phyloP scores from a whole-genome alignment of 2,113 vertebrate genomes.

The Centropristis striata region DNA sequence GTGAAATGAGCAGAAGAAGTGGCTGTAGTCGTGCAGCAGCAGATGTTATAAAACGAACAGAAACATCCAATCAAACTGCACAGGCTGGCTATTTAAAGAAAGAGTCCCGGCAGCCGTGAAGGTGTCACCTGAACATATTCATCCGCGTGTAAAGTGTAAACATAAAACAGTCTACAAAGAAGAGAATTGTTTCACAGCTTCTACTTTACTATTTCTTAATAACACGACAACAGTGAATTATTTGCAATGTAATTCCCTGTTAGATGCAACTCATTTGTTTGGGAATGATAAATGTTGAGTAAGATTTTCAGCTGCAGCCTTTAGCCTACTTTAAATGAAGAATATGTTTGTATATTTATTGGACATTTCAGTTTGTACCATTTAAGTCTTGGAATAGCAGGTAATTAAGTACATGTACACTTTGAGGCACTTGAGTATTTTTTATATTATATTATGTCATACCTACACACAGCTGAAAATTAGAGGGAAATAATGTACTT shows the following conservation, averaged over 20 bases:
- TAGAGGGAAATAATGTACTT: neutral
- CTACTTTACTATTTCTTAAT: neutral
- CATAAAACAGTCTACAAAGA: constrained; percentile 56
- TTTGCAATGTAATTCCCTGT: no score
- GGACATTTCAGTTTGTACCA: neutral
- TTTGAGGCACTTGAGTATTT: neutral
- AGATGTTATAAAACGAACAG: constrained; percentile 40
- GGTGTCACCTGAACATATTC: constrained; percentile 86
- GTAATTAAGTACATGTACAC: no score
- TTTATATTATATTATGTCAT: neutral
- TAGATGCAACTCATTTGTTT: neutral
- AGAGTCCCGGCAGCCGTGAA: constrained; percentile 78
- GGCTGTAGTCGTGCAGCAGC: neutral
- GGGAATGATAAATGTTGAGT: neutral
- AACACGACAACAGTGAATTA: fast-evolving
- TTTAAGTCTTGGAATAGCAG: neutral
- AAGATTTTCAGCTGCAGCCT: neutral
- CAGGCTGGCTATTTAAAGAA: constrained; percentile 82
- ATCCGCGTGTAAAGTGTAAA: constrained; percentile 83
- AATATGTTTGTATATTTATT: neutral
- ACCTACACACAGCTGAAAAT: neutral
- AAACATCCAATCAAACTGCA: constrained; percentile 61
- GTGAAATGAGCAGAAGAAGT: neutral
- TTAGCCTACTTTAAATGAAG: neutral
- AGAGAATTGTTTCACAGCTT: neutral